Evolutionary conservation across 2,113 vertebrate species (phyloP).

Genomic region (Australoheros scitulus): DNA sequence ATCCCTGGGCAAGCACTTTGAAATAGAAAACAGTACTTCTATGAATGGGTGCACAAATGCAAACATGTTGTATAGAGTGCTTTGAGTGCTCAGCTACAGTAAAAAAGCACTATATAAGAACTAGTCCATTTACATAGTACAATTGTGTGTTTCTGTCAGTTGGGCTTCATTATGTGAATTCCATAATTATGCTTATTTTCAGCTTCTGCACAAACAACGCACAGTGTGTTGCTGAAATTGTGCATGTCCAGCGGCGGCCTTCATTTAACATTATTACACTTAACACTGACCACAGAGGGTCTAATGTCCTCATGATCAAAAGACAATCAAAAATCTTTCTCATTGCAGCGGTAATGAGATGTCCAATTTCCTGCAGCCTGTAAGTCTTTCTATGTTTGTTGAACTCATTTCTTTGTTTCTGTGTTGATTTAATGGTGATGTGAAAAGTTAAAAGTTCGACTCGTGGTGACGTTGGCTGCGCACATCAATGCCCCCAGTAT

Average conservation of each 20-base stretch:
- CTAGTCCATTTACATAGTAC: no score
- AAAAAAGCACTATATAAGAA: no score
- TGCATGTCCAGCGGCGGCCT: background rate
- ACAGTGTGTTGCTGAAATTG: no score
- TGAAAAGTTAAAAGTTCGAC: background rate
- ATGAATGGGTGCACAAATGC: no score
- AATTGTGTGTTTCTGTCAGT: background rate
- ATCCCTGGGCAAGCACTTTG: no score
- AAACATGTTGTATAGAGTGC: no score
- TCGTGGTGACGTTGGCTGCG: background rate
- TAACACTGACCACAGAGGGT: background rate
- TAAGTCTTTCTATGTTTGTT: background rate
- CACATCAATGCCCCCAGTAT: background rate
- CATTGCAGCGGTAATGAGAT: background rate
- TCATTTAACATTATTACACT: background rate
- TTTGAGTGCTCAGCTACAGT: no score
- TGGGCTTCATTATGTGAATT: background rate
- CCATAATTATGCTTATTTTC: no score
- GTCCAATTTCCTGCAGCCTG: no score
- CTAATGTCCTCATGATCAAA: background rate
- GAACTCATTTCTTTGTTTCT: background rate
- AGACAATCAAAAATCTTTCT: background rate
- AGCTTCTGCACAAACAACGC: no score
- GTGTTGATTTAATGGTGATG: background rate
- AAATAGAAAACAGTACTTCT: no score